These are phyloP conservation scores for Cariama cristata DNA, from an alignment of 2,113 vertebrate genomes.

Conservation along the genomic window DNA sequence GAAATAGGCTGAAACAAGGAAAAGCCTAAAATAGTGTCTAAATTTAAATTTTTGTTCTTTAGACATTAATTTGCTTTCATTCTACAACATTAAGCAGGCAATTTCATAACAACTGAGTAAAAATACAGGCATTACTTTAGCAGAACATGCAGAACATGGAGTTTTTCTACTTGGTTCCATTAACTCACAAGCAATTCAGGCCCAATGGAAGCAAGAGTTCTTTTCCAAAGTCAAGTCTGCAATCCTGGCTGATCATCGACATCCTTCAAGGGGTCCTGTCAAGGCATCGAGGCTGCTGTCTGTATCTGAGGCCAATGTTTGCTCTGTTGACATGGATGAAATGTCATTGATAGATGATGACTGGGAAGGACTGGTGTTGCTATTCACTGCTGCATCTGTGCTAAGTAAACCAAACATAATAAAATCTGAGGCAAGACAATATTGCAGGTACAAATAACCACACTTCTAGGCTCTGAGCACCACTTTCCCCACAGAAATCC, in stretches of 20 bases:
- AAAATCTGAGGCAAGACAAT: constrained; percentile 78
- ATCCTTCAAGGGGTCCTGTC: constrained; percentile 90
- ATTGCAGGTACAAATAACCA: background rate
- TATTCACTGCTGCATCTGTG: constrained; percentile 89
- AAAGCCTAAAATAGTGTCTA: constrained; percentile 50
- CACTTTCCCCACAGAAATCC: background rate
- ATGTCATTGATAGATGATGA: constrained; percentile 98
- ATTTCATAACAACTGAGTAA: constrained; percentile 75
- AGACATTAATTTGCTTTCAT: constrained; percentile 72
- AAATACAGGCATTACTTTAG: constrained; percentile 75
- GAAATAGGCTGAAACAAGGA: constrained; percentile 77
- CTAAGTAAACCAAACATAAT: constrained; percentile 83
- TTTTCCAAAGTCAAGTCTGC: constrained; percentile 57
- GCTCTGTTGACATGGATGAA: constrained; percentile 98
- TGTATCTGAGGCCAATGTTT: constrained; percentile 97
- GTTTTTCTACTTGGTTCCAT: constrained; percentile 79
- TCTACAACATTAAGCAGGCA: constrained; percentile 76
- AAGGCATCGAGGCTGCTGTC: constrained; percentile 97
- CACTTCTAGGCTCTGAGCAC: background rate
- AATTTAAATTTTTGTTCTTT: constrained; percentile 53
- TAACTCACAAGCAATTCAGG: constrained; percentile 73
- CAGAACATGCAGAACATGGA: constrained; percentile 83
- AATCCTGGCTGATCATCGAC: constrained; percentile 79
- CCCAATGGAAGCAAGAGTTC: constrained; percentile 67
- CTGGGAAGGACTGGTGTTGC: constrained; percentile 90